These are phyloP conservation scores for Phasia obesa DNA, from an alignment of 2,888 invertebrate species.

Conservation along the genomic window DNA sequence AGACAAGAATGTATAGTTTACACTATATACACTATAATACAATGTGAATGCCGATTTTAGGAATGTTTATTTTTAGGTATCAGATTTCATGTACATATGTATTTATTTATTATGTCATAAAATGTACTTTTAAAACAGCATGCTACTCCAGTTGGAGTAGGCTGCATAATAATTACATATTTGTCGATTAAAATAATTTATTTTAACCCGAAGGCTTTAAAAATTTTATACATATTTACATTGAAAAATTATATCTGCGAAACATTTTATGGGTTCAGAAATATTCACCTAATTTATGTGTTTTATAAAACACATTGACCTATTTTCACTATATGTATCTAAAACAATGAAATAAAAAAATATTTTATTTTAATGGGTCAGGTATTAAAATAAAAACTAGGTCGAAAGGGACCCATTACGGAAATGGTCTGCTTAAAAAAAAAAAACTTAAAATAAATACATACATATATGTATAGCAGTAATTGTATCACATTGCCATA, in stretches of 20 bases:
- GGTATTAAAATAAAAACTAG: background rate
- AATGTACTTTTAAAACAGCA: too few relatives aligned
- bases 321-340: background rate
- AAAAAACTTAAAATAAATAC: too few relatives aligned
- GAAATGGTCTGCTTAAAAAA: too few relatives aligned
- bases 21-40: slow-evolving; percentile 6
- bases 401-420: too few relatives aligned
- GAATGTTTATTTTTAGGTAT: slow-evolving; percentile 58
- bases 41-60: slow-evolving; percentile 27
- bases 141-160: too few relatives aligned
- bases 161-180: too few relatives aligned
- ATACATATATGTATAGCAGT: too few relatives aligned
- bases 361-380: background rate
- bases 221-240: background rate
- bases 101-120: slow-evolving; percentile 51
- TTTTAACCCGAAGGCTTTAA: background rate
- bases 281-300: background rate
- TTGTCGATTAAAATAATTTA: too few relatives aligned
- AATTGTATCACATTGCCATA: too few relatives aligned
- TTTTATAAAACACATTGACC: slow-evolving; percentile 18
- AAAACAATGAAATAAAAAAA: background rate
- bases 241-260: too few relatives aligned
- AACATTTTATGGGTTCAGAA: too few relatives aligned
- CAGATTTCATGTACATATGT: slow-evolving; percentile 57
- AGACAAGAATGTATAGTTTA: background rate